Conservation (phyloP, 2,888 invertebrate genomes). For the Sericinus montela region DNA sequence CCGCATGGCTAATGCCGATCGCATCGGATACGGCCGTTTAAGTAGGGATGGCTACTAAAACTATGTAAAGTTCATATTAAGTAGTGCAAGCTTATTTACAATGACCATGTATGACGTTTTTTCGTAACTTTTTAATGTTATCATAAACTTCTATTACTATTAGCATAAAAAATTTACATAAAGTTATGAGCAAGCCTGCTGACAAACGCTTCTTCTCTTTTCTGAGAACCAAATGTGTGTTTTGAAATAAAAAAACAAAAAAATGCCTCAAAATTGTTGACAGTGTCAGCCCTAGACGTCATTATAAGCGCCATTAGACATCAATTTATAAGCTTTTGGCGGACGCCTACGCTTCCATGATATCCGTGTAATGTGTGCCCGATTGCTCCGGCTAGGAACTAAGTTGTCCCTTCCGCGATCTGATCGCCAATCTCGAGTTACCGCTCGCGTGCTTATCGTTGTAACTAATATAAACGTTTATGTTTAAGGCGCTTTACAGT, state of each 20-base stretch:
- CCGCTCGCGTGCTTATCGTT: conserved; percentile 6
- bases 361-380: conserved; percentile 18
- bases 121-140: too few species aligned
- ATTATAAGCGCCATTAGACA: conserved; percentile 15
- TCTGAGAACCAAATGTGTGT: too few species aligned
- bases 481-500: not conserved
- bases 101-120: too few species aligned
- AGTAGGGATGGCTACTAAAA: too few species aligned
- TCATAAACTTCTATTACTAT: too few species aligned
- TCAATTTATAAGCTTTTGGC: conserved; percentile 22
- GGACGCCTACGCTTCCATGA: conserved; percentile 18
- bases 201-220: too few species aligned
- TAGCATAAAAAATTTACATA: too few species aligned
- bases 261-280: too few species aligned
- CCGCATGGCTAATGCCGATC: conserved; percentile 3
- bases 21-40: conserved; percentile 1
- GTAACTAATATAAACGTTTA: conserved; percentile 3
- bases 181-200: too few species aligned
- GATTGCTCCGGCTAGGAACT: not conserved
- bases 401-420: conserved; percentile 16
- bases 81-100: too few species aligned
- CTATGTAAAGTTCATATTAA: too few species aligned
- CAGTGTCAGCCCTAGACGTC: conserved; percentile 3
- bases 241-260: too few species aligned
- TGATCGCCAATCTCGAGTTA: conserved; percentile 13